These are phyloP conservation scores for Scomber colias DNA, from an alignment of 2,113 vertebrate genomes.

Conservation along the genomic window DNA sequence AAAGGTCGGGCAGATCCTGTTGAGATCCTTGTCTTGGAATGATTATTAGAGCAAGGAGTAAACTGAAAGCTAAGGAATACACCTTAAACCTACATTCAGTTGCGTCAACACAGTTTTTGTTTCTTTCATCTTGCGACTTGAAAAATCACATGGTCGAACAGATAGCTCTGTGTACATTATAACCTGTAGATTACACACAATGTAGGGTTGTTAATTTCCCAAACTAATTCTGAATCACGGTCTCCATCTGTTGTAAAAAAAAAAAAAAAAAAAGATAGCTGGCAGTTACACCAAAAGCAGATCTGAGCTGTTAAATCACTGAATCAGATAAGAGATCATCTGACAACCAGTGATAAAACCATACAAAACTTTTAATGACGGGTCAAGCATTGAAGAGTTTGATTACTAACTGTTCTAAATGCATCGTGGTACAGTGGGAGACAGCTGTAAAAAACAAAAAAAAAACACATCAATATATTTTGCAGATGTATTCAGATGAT, in stretches of 20 bases:
- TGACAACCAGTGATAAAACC: no score
- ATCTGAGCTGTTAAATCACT: not conserved
- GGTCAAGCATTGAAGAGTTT: not conserved
- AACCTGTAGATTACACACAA: not conserved
- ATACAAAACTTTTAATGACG: no score
- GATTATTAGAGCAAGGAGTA: slow-evolving; percentile 18
- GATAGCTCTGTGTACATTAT: not conserved
- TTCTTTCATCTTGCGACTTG: slow-evolving; percentile 21
- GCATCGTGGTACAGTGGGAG: no score
- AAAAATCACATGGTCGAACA: slow-evolving; percentile 45
- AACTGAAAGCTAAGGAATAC: slow-evolving; percentile 3
- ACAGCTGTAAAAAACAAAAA: no score
- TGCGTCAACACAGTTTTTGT: slow-evolving; percentile 11
- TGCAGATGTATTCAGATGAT: slow-evolving; percentile 16
- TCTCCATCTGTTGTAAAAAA: no score
- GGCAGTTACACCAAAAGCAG: no score
- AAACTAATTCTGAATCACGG: not conserved
- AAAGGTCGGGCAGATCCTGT: slow-evolving; percentile 53
- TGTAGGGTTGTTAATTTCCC: not conserved
- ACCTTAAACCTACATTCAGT: slow-evolving; percentile 56
- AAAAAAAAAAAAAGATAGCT: no score
- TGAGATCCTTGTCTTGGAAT: slow-evolving; percentile 67
- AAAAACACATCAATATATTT: slow-evolving; percentile 12
- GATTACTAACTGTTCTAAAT: not conserved
- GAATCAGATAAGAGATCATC: no score